Percentiles rank a stretch among this genome's conserved stretches.
Evolutionary conservation across 2,888 invertebrate genomes (phyloP).

Genomic region (Eurois occulta): DNA sequence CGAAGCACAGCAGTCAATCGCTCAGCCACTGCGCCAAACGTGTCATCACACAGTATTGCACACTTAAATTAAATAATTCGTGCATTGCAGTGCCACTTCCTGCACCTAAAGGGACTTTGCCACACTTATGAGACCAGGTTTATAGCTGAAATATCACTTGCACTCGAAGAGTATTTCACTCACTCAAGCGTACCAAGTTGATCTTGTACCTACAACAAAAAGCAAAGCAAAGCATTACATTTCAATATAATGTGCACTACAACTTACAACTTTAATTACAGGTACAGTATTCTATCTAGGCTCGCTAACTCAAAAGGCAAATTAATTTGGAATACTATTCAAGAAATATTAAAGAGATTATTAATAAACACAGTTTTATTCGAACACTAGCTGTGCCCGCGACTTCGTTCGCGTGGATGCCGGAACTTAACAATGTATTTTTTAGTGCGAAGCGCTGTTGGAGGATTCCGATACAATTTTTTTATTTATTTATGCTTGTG

Average conservation of each 20-base stretch:
- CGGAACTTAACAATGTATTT: too few species aligned
- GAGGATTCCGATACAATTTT: too few species aligned
- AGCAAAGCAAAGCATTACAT: background rate
- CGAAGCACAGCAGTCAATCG: too few species aligned
- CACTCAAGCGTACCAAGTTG: background rate
- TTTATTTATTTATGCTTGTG: too few species aligned
- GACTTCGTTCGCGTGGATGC: too few species aligned
- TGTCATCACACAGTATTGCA: too few species aligned
- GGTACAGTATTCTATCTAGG: background rate
- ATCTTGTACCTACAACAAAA: background rate
- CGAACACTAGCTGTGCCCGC: too few species aligned
- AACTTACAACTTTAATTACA: background rate
- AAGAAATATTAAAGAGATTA: background rate
- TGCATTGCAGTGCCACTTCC: background rate
- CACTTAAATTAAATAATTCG: background rate
- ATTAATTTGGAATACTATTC: background rate
- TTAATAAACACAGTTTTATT: background rate
- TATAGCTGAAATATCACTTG: too few species aligned
- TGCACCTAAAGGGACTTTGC: background rate
- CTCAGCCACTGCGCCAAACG: too few species aligned
- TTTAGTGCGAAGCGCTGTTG: too few species aligned
- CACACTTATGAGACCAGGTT: too few species aligned
- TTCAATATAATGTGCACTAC: background rate
- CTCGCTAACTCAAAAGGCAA: background rate
- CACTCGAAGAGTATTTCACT: background rate